Percentiles rank a stretch among this genome's conserved stretches.
These are phyloP conservation scores for Riparia riparia DNA, from an alignment of 2,113 vertebrate species.

Conservation along the genomic window DNA sequence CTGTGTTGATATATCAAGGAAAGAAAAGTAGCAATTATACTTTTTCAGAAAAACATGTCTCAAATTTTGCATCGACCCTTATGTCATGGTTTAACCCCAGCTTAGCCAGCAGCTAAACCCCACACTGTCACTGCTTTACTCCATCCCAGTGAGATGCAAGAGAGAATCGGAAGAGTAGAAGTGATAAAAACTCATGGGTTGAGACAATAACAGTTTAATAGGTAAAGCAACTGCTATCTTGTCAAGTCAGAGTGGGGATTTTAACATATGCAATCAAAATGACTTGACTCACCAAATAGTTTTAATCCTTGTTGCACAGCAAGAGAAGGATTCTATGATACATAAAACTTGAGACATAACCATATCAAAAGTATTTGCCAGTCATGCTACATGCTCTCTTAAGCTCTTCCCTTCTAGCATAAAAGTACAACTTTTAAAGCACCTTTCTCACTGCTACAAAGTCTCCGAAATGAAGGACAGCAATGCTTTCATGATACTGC, in stretches of 20 bases:
- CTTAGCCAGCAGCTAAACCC: neutral
- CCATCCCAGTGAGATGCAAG: neutral
- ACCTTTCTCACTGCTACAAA: neutral
- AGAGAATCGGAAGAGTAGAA: neutral
- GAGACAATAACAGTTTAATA: neutral
- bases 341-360: neutral
- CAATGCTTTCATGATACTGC: neutral
- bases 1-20: neutral
- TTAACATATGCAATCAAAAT: neutral
- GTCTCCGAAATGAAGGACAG: neutral
- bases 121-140: neutral
- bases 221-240: neutral
- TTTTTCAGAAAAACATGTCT: neutral
- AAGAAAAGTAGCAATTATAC: neutral
- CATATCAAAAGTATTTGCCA: neutral
- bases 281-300: neutral
- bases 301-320: neutral
- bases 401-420: neutral
- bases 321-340: neutral
- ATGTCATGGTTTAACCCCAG: neutral
- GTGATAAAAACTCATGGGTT: neutral
- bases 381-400: neutral
- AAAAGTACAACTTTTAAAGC: neutral
- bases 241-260: neutral
- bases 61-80: neutral